Base-by-base conservation (phyloP, 2,888 invertebrate species). In the Megaustenia siamemsis region DNA sequence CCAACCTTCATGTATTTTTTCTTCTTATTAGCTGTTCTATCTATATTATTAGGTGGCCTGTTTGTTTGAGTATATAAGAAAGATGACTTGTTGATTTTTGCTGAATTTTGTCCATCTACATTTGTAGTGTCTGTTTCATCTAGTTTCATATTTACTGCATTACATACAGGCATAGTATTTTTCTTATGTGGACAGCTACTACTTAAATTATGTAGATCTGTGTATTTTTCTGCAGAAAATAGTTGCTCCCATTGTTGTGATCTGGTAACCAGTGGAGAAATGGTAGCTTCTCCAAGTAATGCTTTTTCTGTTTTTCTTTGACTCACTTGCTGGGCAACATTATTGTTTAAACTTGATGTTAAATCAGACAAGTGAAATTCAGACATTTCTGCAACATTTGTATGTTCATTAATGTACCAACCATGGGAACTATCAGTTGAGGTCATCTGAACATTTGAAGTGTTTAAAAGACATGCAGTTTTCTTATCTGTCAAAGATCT, bases 1-100 rank as follows among this genome's bases (percentile, higher is more conserved):
- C 69, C 82, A 4, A 82, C 82, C 45, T 71, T 69, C 43, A 82
- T 63, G 8, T 32, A 43, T 15, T 40, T 43, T 66, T 18, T 43
- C 18, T n/a, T 60, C 43, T 66, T 40, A 24, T n/a, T 60, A 10
- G 38, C 28, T 38, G 40, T 8, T n/a, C 38, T 38, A 38, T 40
- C 0, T 38, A 45, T 32, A n/a, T 28, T 12, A 35, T 38, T 28
- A 0, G 3, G 8, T 43, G 56, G 10, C 60, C 38, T 60, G 56
- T 56, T 60, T 56, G n/a, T 35, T n/a, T 77, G 76, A 10, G 38
- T 21, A 60, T 56, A 21, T 18, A 60, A 77, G 21, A 60, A 10
- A 60, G 35, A 4, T 18, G 49, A 18, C 18, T 32, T 15, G 24
- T 12, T 73, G 43, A 4, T 18, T 4, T 0, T 73, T 49, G 18